A percentile compares a stretch with the other conserved stretches of the same genome.
These are phyloP conservation scores for Drosophila simulans DNA, from an alignment of 1,140 invertebrate species.

Conservation along the genomic window DNA sequence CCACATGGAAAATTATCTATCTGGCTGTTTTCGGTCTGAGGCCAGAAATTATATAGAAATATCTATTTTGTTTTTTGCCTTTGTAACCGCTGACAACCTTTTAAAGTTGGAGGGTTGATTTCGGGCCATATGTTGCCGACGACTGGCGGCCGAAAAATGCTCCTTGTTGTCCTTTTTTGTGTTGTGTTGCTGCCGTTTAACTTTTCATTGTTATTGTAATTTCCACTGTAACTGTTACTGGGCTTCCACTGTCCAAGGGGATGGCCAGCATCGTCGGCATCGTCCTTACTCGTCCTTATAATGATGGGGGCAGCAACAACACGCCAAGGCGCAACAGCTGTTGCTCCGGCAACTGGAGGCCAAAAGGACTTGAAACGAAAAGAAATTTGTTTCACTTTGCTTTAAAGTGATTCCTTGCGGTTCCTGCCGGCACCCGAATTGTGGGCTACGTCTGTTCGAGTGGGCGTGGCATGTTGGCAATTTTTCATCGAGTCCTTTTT, in stretches of 20 bases:
- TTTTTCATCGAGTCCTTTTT: slow-evolving; percentile 25
- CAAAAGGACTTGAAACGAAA: slow-evolving; percentile 51
- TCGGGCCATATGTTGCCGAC: slow-evolving; percentile 65
- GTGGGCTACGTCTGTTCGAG: slow-evolving; percentile 14
- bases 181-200: slow-evolving; percentile 73
- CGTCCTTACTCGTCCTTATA: slow-evolving; percentile 34
- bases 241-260: slow-evolving; percentile 23
- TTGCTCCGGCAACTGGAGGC: slow-evolving; percentile 63
- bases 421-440: slow-evolving; percentile 21
- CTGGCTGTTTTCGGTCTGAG: background rate
- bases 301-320: slow-evolving; percentile 56
- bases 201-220: slow-evolving; percentile 83
- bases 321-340: slow-evolving; percentile 66
- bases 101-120: slow-evolving; percentile 64
- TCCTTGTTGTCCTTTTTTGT: slow-evolving; percentile 72
- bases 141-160: slow-evolving; percentile 37
- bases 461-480: slow-evolving; percentile 36
- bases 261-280: slow-evolving; percentile 24
- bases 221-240: slow-evolving; percentile 61
- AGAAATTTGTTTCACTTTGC: slow-evolving; percentile 52
- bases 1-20: slow-evolving; percentile 46
- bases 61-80: slow-evolving; percentile 29
- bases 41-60: slow-evolving; percentile 36
- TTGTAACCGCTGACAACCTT: slow-evolving; percentile 65
- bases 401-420: slow-evolving; percentile 73